phyloP scores from a whole-genome alignment of 53 echinoderm and acorn worm species.

The Pentamera pediparva region DNA sequence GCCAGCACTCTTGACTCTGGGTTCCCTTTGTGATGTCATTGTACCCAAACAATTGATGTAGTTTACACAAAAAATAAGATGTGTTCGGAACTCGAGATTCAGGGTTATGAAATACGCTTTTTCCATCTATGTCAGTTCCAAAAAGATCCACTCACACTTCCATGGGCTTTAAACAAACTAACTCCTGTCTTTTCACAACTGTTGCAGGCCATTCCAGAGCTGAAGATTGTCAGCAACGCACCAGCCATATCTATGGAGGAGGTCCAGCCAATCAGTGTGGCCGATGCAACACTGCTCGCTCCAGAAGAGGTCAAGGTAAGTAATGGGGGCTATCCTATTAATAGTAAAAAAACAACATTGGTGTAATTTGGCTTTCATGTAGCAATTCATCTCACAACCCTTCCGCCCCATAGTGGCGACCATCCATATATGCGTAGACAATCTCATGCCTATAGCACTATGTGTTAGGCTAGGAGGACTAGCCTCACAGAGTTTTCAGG shows the following conservation, averaged over 20 bases:
- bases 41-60: too few relatives aligned
- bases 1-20: too few relatives aligned
- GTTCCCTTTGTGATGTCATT: too few relatives aligned
- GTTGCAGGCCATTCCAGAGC: constrained; percentile 65
- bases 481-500: not conserved
- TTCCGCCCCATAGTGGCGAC: too few relatives aligned
- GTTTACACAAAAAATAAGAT: too few relatives aligned
- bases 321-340: too few relatives aligned
- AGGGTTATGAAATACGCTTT: not conserved
- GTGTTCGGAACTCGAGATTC: not conserved
- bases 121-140: not conserved
- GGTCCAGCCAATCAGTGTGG: constrained; percentile 72
- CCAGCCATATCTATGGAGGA: constrained; percentile 96
- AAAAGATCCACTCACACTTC: not conserved
- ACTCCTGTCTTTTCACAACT: not conserved
- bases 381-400: too few relatives aligned
- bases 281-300: constrained; percentile 72
- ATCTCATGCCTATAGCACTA: too few relatives aligned
- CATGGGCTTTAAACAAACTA: not conserved
- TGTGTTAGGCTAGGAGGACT: too few relatives aligned
- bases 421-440: too few relatives aligned
- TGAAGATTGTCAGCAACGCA: constrained; percentile 84
- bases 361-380: not conserved
- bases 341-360: too few relatives aligned
- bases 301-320: constrained; percentile 92